A percentile compares a stretch with the other conserved stretches of the same genome.
Evolutionary conservation across 2,888 invertebrate species (phyloP).

Genomic region (Phanerotoma sp.): DNA sequence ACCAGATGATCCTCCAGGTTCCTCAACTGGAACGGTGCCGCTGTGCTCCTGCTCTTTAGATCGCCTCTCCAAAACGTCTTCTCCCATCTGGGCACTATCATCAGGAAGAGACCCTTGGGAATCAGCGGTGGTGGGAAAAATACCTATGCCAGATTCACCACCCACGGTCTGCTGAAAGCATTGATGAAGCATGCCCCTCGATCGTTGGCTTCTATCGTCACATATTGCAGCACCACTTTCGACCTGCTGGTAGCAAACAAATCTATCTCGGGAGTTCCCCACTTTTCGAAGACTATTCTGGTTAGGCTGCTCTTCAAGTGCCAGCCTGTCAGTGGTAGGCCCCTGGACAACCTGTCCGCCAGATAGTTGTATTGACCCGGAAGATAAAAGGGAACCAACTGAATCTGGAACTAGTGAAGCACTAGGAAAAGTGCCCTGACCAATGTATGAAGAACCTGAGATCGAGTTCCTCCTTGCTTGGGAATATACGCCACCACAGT

Average conservation of each 20-base stretch:
- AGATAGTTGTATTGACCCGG: slow-evolving; percentile 10
- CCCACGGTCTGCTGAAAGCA: slow-evolving; percentile 39
- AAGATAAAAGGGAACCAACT: slow-evolving; percentile 1
- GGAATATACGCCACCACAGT: slow-evolving; percentile 7
- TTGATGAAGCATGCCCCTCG: slow-evolving; percentile 27
- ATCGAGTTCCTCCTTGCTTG: slow-evolving; percentile 13
- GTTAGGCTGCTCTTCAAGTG: slow-evolving; percentile 22
- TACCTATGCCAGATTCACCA: slow-evolving; percentile 36
- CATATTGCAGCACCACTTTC: slow-evolving; percentile 1
- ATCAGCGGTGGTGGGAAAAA: slow-evolving; percentile 43
- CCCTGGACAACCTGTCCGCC: slow-evolving; percentile 17
- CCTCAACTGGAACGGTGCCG: slow-evolving; percentile 41
- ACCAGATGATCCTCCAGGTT: slow-evolving; percentile 23
- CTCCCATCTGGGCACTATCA: slow-evolving; percentile 38
- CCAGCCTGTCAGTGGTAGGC: slow-evolving; percentile 6
- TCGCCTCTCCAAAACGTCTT: slow-evolving; percentile 37
- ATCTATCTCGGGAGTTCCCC: slow-evolving; percentile 9
- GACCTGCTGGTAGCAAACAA: slow-evolving; percentile 16
- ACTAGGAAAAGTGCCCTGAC: slow-evolving; percentile 2
- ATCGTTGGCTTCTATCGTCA: slow-evolving; percentile 9
- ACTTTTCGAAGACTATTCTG: neutral
- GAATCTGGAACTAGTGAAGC: neutral
- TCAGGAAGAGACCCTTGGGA: slow-evolving; percentile 34
- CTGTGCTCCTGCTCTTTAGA: slow-evolving; percentile 48
- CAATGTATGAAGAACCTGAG: neutral